Evolutionary conservation across 2,888 invertebrate species (phyloP), one percentile per base, ranked within the genome.

Genomic region (Sarcophaga carnaria): DNA sequence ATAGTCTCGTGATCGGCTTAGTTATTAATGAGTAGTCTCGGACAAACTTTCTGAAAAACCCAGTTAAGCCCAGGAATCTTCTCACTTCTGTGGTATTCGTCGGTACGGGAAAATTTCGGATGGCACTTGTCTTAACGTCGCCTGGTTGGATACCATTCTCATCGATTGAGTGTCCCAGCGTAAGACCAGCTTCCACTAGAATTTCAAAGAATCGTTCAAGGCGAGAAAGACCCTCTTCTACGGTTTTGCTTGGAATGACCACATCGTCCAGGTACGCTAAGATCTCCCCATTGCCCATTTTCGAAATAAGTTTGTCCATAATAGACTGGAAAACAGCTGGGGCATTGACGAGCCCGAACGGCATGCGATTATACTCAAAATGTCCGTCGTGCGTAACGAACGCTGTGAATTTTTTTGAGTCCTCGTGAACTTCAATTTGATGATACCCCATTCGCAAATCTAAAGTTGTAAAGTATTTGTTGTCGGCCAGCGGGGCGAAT

Each of bases 261-360:
- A 89, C 77, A 22, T 88, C 86, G 27, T 89, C 86, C 11, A 88
- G 62, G 45, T 88, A 25, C 3, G 80, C 80, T 17, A 87, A 20
- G 2, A 82, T 72, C 71, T 87, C 80, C 11, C 25, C 25, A 25
- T 25, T 25, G 25, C 25, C 25, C 25, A 25, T 25, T 25, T 25
- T 25, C 25, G 25, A 25, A 25, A 25, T 25, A 25, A 25, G 25
- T 25, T 25, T 25, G 25, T 25, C 25, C 25, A 1, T 25, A 25
- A 25, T 25, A 25, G 25, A 25, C 25, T 25, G 25, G 25, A 25
- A 3, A 25, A 25, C 25, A 25, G 25, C 4, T 5, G n/a, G 12
- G 37, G 14, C 12, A 37, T 37, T 27, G 27, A 27, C 27, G 4
- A 27, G 27, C 27, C 4, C 27, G 27, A 27, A 27, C 4, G 27